Conservation (phyloP, 2,797 vertebrate genomes). For the Notoglanidium macrostoma region DNA sequence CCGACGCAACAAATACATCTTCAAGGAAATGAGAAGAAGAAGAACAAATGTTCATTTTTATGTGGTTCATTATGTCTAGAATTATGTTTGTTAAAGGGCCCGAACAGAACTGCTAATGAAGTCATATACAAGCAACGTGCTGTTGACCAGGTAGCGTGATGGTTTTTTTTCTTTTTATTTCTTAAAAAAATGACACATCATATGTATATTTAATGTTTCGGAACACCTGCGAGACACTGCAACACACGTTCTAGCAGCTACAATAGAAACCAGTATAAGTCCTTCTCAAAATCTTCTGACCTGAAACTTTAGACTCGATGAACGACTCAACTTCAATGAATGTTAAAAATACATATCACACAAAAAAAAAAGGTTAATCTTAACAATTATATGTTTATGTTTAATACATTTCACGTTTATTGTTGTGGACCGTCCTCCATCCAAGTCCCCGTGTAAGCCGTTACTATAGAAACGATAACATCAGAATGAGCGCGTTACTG, state of each 20-base stretch:
- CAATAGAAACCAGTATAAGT: neutral
- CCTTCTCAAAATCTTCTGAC: neutral
- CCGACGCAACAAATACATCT: neutral
- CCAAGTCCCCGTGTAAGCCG: neutral
- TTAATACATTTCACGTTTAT: neutral
- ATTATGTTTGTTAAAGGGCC: slow-evolving; percentile 18
- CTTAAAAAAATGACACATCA: neutral
- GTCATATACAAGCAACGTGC: slow-evolving; percentile 4
- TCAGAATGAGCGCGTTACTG: neutral
- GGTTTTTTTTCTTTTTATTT: neutral
- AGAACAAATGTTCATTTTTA: neutral
- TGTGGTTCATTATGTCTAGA: slow-evolving; percentile 14
- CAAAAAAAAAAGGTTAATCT: neutral
- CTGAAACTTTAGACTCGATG: neutral
- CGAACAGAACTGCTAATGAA: slow-evolving; percentile 32
- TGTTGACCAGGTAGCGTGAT: neutral
- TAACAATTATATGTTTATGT: neutral
- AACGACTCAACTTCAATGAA: neutral
- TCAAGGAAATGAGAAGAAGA: neutral
- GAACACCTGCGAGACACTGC: neutral
- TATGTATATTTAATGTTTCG: neutral
- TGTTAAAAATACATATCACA: neutral
- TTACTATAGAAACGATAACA: neutral
- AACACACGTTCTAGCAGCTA: neutral
- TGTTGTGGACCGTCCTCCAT: neutral